Evolutionary conservation across 2,113 vertebrate species (phyloP).

Genomic region (Sialia sialis): DNA sequence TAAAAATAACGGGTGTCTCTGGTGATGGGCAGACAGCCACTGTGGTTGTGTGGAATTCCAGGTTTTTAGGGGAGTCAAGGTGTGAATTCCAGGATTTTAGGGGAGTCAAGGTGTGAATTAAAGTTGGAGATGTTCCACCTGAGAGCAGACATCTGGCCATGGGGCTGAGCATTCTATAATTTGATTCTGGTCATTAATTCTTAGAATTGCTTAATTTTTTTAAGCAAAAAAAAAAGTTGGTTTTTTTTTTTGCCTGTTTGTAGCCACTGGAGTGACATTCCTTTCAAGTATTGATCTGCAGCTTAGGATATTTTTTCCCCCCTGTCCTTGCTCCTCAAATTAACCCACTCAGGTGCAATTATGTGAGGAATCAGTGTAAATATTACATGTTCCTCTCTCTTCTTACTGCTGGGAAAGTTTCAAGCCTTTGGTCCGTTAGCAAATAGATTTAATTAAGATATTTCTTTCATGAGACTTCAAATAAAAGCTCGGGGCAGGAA

Average conservation of each 20-base stretch:
- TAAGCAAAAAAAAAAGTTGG: no score
- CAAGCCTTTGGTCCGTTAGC: not conserved
- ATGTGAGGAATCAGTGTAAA: not conserved
- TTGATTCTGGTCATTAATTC: not conserved
- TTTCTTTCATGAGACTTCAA: conserved; percentile 1
- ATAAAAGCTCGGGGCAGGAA: not conserved
- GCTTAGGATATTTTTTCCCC: not conserved
- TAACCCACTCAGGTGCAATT: not conserved
- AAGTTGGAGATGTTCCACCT: not conserved
- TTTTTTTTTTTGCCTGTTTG: not conserved
- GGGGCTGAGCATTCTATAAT: fast-evolving
- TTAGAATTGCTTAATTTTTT: not conserved
- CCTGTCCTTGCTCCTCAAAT: not conserved
- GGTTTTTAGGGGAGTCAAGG: not conserved
- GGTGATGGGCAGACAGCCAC: not conserved
- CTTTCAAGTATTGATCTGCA: not conserved
- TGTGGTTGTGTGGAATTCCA: not conserved
- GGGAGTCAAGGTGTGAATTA: not conserved
- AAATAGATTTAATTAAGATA: not conserved
- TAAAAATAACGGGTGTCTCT: not conserved
- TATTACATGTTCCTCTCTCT: not conserved
- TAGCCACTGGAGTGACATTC: not conserved
- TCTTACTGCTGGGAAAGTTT: not conserved
- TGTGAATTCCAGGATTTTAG: not conserved
- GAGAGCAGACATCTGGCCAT: not conserved